These are phyloP conservation scores for Saimiri boliviensis DNA, from an alignment of 2,113 vertebrate species.

Conservation along the genomic window DNA sequence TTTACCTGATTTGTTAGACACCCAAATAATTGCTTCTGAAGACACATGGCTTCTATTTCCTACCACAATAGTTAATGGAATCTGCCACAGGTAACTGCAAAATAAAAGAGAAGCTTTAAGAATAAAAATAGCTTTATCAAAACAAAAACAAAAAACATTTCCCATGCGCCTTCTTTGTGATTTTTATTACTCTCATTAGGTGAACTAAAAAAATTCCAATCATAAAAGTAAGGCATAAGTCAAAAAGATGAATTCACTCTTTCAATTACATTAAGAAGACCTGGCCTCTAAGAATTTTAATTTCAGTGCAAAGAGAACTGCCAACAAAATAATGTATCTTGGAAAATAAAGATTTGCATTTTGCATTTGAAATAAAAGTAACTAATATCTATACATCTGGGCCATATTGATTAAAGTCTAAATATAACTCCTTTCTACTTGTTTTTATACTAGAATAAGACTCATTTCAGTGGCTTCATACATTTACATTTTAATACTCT, in stretches of 20 bases:
- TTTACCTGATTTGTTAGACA: constrained; percentile 98
- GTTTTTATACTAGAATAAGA: background rate
- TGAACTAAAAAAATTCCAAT: background rate
- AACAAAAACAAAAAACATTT: constrained; percentile 6
- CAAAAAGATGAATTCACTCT: background rate
- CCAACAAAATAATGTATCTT: constrained; percentile 8
- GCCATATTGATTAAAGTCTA: background rate
- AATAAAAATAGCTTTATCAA: constrained; percentile 72
- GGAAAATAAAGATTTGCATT: background rate
- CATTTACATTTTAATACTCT: background rate
- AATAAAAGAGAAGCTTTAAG: constrained; percentile 83
- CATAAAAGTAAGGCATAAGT: background rate
- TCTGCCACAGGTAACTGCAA: constrained; percentile 96
- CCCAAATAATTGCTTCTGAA: constrained; percentile 95
- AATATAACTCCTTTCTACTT: background rate
- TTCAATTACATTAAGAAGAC: background rate
- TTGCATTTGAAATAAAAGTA: constrained; percentile 43
- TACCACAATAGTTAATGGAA: constrained; percentile 94
- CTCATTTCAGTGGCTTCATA: background rate
- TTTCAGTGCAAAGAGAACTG: background rate
- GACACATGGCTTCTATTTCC: constrained; percentile 93
- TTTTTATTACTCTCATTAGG: background rate
- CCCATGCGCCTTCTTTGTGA: background rate
- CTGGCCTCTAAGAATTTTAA: background rate
- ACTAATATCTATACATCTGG: constrained; percentile 22